phyloP scores from a whole-genome alignment of 2,888 invertebrate species.

The Operophtera brumata region DNA sequence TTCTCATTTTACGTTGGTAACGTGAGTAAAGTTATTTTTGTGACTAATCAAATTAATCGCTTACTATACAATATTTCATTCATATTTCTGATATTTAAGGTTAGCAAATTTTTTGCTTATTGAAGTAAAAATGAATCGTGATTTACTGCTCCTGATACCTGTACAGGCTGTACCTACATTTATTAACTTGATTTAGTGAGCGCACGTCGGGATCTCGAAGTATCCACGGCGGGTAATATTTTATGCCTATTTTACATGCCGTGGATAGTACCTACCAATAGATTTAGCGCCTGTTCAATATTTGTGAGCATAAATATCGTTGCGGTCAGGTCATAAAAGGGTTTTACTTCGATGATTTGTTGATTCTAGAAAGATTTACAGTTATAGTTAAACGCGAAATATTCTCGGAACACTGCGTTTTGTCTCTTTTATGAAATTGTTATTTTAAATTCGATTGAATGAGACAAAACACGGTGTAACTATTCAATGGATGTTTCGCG shows the following conservation, averaged over 20 bases:
- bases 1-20: neutral
- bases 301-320: constrained; percentile 15
- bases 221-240: constrained; percentile 28
- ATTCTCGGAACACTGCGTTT: too few species aligned
- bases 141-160: constrained; percentile 24
- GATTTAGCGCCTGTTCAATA: constrained; percentile 24
- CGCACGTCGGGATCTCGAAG: constrained; percentile 39
- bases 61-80: neutral
- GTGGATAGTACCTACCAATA: constrained; percentile 11
- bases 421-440: too few species aligned
- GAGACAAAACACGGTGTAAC: too few species aligned
- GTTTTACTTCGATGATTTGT: neutral
- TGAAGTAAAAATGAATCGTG: constrained; percentile 17
- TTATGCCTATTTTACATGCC: constrained; percentile 37
- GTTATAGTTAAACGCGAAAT: too few species aligned
- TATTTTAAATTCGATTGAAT: too few species aligned
- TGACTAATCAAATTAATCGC: neutral
- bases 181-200: constrained; percentile 50
- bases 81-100: neutral
- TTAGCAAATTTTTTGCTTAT: neutral
- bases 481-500: too few species aligned
- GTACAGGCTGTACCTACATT: constrained; percentile 19
- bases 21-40: neutral
- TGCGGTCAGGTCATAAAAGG: constrained; percentile 10
- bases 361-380: neutral